phyloP scores from a whole-genome alignment of 2,113 vertebrate genomes.

The Capricornis sumatraensis region DNA sequence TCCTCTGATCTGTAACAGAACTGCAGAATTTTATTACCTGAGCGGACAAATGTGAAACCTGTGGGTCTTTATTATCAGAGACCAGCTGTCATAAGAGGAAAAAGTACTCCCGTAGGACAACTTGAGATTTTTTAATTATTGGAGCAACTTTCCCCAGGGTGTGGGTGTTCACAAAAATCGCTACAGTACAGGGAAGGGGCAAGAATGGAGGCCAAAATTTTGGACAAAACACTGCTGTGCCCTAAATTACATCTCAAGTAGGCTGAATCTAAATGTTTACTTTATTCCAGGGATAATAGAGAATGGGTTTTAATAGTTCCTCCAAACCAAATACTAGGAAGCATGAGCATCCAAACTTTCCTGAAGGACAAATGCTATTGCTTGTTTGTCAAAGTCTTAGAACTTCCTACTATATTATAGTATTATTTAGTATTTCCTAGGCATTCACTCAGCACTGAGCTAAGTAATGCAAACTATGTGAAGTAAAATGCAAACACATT shows the following conservation, averaged over 20 bases:
- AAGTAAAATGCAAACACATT: not conserved
- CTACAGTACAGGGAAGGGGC: not conserved
- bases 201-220: not conserved
- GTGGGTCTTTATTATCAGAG: not conserved
- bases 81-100: not conserved
- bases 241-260: constrained; percentile 33
- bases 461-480: not conserved
- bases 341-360: not conserved
- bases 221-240: constrained; percentile 1
- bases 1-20: not conserved
- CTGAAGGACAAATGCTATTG: constrained; percentile 13
- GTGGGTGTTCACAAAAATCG: not conserved
- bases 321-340: not conserved
- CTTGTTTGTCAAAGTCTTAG: not conserved
- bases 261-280: not conserved
- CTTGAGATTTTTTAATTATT: not conserved
- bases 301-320: not conserved
- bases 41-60: not conserved
- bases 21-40: not conserved
- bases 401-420: not conserved
- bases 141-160: not conserved
- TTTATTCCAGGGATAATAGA: constrained; percentile 32
- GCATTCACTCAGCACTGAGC: not conserved
- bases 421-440: not conserved
- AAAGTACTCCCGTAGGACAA: not conserved